Evolutionary conservation across 2,888 invertebrate species (phyloP).

Genomic region (Phragmatobia fuliginosa): DNA sequence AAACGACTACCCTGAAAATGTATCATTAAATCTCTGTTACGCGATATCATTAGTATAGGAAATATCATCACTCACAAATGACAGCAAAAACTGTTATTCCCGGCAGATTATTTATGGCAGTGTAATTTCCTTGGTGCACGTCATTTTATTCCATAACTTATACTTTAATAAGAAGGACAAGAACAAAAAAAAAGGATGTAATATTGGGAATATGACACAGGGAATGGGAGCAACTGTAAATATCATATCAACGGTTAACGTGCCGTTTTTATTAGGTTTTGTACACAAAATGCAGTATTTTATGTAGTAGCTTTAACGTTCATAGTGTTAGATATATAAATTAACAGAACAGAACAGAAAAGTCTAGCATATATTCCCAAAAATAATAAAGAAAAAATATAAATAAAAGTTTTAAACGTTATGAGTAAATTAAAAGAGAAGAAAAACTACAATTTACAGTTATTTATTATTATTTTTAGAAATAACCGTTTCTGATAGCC

Average conservation of each 20-base stretch:
- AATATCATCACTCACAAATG: conserved; percentile 9
- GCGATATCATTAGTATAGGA: conserved; percentile 4
- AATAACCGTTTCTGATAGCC: too few relatives aligned
- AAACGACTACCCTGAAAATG: background rate
- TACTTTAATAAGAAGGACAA: background rate
- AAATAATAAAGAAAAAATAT: background rate
- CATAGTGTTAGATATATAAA: background rate
- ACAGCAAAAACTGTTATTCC: conserved; percentile 5
- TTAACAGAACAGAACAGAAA: background rate
- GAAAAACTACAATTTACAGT: too few relatives aligned
- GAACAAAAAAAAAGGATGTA: background rate
- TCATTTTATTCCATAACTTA: background rate
- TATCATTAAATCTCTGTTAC: background rate
- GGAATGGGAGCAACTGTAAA: too few relatives aligned
- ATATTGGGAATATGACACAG: background rate
- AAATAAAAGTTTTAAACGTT: too few relatives aligned
- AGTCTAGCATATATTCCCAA: background rate
- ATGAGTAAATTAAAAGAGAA: too few relatives aligned
- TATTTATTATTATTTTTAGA: too few relatives aligned
- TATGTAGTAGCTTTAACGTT: background rate
- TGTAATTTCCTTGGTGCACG: conserved; percentile 10
- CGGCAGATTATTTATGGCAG: conserved; percentile 9
- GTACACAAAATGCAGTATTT: background rate
- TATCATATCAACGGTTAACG: too few relatives aligned
- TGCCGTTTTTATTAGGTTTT: background rate